These are phyloP conservation scores for Azemiops feae DNA, from an alignment of 2,113 vertebrate genomes.

Conservation along the genomic window DNA sequence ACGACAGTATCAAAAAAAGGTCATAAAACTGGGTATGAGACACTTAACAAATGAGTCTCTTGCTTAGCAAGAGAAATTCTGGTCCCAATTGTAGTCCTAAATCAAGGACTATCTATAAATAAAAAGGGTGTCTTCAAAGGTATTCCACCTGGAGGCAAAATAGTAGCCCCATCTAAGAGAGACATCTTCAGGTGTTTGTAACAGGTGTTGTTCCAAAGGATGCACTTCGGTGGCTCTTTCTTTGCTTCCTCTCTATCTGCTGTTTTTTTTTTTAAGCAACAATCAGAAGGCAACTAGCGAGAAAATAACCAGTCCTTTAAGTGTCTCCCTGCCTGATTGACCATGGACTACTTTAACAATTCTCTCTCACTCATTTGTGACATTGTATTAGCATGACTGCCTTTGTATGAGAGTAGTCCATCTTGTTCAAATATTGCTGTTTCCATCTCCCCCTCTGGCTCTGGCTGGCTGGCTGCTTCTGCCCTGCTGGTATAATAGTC, in stretches of 20 bases:
- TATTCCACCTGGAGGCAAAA: not conserved
- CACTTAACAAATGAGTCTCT: not conserved
- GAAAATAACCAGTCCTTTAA: constrained; percentile 68
- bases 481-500: constrained; percentile 17
- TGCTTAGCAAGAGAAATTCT: not conserved
- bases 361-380: constrained; percentile 53
- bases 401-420: constrained; percentile 34
- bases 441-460: constrained; percentile 32
- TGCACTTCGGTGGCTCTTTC: constrained; percentile 43
- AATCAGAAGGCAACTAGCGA: constrained; percentile 68
- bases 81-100: not conserved
- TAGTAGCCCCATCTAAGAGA: not conserved
- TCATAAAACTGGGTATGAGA: not conserved
- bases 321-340: constrained; percentile 67
- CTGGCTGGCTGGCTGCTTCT: constrained; percentile 28
- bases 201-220: constrained; percentile 25
- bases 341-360: constrained; percentile 56
- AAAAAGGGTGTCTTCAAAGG: not conserved
- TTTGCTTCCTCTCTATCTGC: not conserved
- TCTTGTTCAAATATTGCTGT: constrained; percentile 58
- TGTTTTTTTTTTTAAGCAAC: constrained; percentile 28
- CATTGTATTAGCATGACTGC: constrained; percentile 60
- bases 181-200: not conserved
- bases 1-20: not conserved
- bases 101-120: not conserved